Percentiles rank a stretch among this genome's conserved stretches.
These are phyloP conservation scores for Labeo calbasu DNA, from an alignment of 2,797 vertebrate genomes.

Conservation along the genomic window DNA sequence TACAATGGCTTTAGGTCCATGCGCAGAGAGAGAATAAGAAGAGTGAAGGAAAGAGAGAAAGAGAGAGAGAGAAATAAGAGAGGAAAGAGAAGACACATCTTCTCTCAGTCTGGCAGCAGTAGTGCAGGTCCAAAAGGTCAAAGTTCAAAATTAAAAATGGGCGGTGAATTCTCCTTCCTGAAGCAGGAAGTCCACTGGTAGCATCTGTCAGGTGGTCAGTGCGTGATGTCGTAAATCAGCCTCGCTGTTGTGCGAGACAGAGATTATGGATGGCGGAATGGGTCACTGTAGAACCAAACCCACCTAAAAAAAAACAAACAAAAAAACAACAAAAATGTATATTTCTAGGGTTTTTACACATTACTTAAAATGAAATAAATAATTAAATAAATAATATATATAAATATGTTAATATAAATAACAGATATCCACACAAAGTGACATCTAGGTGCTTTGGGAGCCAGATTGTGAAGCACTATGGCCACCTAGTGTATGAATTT, in stretches of 20 bases:
- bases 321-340: neutral
- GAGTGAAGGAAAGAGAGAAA: neutral
- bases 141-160: conserved; percentile 78
- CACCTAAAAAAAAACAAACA: conserved; percentile 77
- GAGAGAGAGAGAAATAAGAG: conserved; percentile 46
- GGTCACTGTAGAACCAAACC: conserved; percentile 96
- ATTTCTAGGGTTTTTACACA: neutral
- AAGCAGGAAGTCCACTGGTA: conserved; percentile 74
- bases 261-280: conserved; percentile 41
- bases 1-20: conserved; percentile 80
- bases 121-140: conserved; percentile 76
- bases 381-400: too few species aligned
- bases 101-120: conserved; percentile 76
- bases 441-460: neutral
- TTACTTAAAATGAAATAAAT: too few species aligned
- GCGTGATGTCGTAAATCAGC: conserved; percentile 74
- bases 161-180: conserved; percentile 71
- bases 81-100: conserved; percentile 25
- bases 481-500: neutral
- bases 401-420: too few species aligned
- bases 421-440: neutral
- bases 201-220: conserved; percentile 72
- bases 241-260: conserved; percentile 65
- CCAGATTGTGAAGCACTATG: neutral
- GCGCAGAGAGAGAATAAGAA: conserved; percentile 46